These are phyloP conservation scores for Heterohyrax brucei DNA, from an alignment of 2,797 vertebrate genomes.

Conservation along the genomic window DNA sequence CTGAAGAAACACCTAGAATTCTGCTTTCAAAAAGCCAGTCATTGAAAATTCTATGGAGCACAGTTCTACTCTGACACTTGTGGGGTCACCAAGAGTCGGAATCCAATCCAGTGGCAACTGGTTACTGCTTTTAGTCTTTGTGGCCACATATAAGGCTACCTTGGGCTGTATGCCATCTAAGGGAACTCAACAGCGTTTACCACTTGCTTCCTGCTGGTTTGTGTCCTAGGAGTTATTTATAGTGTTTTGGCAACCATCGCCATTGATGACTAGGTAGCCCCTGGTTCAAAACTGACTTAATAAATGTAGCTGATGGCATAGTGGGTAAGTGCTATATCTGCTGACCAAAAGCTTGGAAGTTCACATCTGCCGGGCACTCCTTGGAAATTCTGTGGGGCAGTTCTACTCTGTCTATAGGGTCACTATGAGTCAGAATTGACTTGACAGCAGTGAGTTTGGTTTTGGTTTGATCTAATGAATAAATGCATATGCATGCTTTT, in stretches of 20 bases:
- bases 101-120: background rate
- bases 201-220: background rate
- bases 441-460: too few species aligned
- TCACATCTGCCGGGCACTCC: too few species aligned
- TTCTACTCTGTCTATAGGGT: too few species aligned
- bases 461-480: background rate
- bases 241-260: background rate
- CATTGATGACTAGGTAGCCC: background rate
- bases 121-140: background rate
- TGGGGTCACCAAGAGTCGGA: background rate
- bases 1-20: background rate
- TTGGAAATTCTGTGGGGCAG: too few species aligned
- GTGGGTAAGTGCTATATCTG: too few species aligned
- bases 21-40: background rate
- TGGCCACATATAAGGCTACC: background rate
- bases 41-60: background rate
- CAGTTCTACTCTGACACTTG: background rate
- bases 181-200: background rate
- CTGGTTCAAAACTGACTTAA: background rate
- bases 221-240: background rate
- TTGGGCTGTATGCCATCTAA: background rate
- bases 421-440: too few species aligned
- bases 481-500: fast-evolving
- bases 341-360: too few species aligned
- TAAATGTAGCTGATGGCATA: too few species aligned